phyloP scores from a whole-genome alignment of 2,888 invertebrate genomes.

The Amphipoea lucens region DNA sequence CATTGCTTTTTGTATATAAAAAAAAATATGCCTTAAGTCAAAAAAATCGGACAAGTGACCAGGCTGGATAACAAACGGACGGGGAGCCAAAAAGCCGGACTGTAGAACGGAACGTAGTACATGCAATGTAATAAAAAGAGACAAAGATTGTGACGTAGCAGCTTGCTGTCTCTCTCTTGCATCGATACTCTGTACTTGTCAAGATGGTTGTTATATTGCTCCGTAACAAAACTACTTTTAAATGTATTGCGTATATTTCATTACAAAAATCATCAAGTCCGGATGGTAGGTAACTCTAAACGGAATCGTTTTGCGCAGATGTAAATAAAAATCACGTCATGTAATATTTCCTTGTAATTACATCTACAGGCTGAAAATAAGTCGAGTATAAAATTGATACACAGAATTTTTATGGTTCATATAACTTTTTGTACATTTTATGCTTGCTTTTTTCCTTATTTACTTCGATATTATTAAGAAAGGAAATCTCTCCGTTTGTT shows the following conservation, averaged over 20 bases:
- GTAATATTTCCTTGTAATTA: conserved; percentile 30
- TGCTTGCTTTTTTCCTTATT: not conserved
- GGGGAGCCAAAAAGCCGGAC: not conserved
- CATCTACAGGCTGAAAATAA: conserved; percentile 13
- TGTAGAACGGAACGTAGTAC: too few relatives aligned
- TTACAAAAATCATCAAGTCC: too few relatives aligned
- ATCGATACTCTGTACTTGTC: too few relatives aligned
- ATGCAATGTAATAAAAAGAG: too few relatives aligned
- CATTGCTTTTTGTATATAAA: not conserved
- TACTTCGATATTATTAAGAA: not conserved
- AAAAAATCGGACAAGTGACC: not conserved
- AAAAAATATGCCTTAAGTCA: not conserved
- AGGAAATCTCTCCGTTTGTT: not conserved
- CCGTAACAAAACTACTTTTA: too few relatives aligned
- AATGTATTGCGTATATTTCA: too few relatives aligned
- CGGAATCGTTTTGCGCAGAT: not conserved
- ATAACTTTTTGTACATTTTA: conserved; percentile 4
- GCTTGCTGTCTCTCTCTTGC: too few relatives aligned
- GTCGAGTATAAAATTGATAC: conserved; percentile 18
- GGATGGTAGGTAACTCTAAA: not conserved
- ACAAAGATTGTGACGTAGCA: too few relatives aligned
- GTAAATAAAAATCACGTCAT: conserved; percentile 10
- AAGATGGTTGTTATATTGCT: too few relatives aligned
- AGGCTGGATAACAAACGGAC: not conserved
- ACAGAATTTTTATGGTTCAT: conserved; percentile 9